These are phyloP conservation scores for Leptopterna dolabrata DNA, from an alignment of 2,888 invertebrate species.

Conservation along the genomic window DNA sequence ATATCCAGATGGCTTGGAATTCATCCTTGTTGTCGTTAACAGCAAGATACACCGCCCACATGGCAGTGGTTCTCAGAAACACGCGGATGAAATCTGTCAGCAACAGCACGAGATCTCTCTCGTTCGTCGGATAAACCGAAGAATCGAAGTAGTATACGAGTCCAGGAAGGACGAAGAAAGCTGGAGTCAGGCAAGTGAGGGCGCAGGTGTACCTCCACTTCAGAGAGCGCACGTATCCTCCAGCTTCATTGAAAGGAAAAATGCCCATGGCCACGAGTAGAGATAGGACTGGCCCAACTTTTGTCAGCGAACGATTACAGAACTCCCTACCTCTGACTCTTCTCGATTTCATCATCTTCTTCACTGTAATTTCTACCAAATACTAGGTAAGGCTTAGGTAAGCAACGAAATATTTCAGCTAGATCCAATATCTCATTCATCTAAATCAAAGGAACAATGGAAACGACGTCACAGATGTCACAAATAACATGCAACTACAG, in stretches of 20 bases:
- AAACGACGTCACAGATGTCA: no score
- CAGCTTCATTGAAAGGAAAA: background rate
- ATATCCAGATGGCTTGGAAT: background rate
- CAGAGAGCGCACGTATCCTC: background rate
- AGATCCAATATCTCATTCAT: no score
- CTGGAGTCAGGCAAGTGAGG: background rate
- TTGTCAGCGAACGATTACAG: background rate
- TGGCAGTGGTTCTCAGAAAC: background rate
- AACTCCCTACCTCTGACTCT: background rate
- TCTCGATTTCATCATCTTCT: background rate
- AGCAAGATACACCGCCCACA: background rate
- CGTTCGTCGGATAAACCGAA: background rate
- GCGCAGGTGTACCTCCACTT: background rate
- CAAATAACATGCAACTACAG: no score
- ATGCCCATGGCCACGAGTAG: background rate
- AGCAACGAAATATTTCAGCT: no score
- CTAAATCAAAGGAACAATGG: no score
- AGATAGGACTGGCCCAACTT: background rate
- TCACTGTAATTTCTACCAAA: no score
- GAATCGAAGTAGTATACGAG: background rate
- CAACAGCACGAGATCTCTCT: background rate
- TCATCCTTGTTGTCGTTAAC: background rate
- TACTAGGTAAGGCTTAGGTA: no score
- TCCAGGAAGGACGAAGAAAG: background rate
- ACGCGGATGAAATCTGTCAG: background rate